A percentile compares a stretch with the other conserved stretches of the same genome.
Evolutionary conservation across 2,888 invertebrate species (phyloP).

Genomic region (Rugalucina vietnamica): DNA sequence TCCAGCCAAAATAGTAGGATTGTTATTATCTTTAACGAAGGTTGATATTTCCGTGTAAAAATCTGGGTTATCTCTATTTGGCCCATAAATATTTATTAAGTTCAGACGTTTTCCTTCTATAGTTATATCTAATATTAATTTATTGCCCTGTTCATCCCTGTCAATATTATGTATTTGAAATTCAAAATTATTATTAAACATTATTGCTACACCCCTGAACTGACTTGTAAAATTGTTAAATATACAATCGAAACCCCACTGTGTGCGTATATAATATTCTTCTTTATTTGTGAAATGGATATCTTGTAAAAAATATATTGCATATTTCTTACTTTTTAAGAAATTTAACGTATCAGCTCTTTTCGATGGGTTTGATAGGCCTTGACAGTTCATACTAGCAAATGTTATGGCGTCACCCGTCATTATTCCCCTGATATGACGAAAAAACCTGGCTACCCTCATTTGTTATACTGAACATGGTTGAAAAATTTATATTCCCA

Average conservation of each 20-base stretch:
- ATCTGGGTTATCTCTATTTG: background rate
- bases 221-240: background rate
- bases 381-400: too few relatives aligned
- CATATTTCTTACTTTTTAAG: background rate
- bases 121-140: background rate
- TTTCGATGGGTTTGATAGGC: too few relatives aligned
- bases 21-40: background rate
- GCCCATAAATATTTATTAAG: background rate
- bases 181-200: background rate
- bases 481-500: too few relatives aligned
- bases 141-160: background rate
- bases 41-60: background rate
- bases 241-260: background rate
- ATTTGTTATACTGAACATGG: too few relatives aligned
- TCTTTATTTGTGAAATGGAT: background rate
- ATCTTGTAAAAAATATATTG: background rate
- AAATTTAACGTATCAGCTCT: background rate
- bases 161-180: background rate
- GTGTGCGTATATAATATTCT: background rate
- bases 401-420: too few relatives aligned
- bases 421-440: too few relatives aligned
- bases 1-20: background rate
- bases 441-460: too few relatives aligned
- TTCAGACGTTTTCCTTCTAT: background rate
- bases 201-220: background rate